phyloP scores from a whole-genome alignment of 1,140 invertebrate species.

The Drosophila guanche region DNA sequence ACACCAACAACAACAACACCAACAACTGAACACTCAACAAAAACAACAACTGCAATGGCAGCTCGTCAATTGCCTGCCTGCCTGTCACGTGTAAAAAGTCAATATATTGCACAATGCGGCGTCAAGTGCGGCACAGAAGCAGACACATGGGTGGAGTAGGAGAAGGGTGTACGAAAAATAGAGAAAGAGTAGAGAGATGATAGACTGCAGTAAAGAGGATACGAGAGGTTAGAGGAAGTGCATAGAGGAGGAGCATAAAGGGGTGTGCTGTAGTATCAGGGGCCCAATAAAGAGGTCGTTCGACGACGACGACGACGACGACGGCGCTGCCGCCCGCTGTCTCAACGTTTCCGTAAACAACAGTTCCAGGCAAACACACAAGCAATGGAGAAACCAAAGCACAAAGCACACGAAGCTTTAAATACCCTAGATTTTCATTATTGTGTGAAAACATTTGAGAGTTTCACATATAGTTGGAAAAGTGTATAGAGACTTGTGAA shows the following conservation, averaged over 20 bases:
- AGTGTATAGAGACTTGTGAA: too few relatives aligned
- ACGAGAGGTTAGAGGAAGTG: background rate
- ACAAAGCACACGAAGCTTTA: background rate
- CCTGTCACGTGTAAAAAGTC: constrained; percentile 80
- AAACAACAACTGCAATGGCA: constrained; percentile 45
- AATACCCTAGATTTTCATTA: background rate
- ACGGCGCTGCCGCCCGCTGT: constrained; percentile 49
- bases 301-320: too few relatives aligned
- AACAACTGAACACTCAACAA: constrained; percentile 25
- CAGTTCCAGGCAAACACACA: constrained; percentile 24
- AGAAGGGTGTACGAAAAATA: background rate
- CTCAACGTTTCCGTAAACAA: constrained; percentile 75
- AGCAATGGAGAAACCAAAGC: constrained; percentile 6
- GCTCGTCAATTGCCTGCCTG: constrained; percentile 58
- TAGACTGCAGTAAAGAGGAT: background rate
- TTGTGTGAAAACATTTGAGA: too few relatives aligned
- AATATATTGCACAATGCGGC: constrained; percentile 79
- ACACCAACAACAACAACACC: constrained; percentile 26
- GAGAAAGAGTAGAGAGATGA: constrained; percentile 7
- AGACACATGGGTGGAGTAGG: background rate
- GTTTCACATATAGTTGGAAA: too few relatives aligned
- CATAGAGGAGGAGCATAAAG: background rate
- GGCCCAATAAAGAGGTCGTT: constrained; percentile 74
- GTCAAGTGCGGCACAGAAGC: constrained; percentile 52
- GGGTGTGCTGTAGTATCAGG: constrained; percentile 25